Conservation (phyloP, 2,113 vertebrate species). For the Cromileptes altivelis region DNA sequence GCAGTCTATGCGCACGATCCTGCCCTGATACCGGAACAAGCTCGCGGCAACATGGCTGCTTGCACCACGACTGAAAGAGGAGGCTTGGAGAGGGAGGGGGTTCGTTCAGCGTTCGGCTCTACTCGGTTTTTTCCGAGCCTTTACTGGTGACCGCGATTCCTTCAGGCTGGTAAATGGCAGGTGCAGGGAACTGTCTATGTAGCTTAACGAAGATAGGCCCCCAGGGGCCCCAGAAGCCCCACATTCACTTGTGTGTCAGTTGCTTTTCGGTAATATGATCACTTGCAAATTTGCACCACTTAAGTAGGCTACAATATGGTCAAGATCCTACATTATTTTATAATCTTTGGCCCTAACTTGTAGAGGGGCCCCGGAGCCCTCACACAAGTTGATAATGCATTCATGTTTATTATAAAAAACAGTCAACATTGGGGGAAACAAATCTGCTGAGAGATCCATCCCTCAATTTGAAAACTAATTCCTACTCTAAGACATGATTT, state of each 20-base stretch:
- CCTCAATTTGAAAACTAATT: no score
- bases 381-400: not conserved
- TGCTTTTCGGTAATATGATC: not conserved
- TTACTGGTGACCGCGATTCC: constrained; percentile 29
- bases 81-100: constrained; percentile 51
- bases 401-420: not conserved
- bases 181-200: constrained; percentile 28
- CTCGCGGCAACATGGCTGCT: constrained; percentile 87
- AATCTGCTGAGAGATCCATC: no score
- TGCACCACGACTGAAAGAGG: constrained; percentile 78
- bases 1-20: constrained; percentile 79
- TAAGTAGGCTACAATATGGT: not conserved
- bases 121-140: constrained; percentile 66
- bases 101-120: constrained; percentile 49
- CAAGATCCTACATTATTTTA: not conserved
- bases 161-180: constrained; percentile 45
- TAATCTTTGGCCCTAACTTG: not conserved
- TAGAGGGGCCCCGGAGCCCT: not conserved
- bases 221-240: not conserved
- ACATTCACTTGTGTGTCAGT: not conserved
- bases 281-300: not conserved
- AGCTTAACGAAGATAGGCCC: not conserved
- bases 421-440: no score
- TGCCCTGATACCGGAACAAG: constrained; percentile 87
- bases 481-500: no score